Base-by-base conservation (phyloP, 2,888 invertebrate species). In the Neoscelio sp. region DNA sequence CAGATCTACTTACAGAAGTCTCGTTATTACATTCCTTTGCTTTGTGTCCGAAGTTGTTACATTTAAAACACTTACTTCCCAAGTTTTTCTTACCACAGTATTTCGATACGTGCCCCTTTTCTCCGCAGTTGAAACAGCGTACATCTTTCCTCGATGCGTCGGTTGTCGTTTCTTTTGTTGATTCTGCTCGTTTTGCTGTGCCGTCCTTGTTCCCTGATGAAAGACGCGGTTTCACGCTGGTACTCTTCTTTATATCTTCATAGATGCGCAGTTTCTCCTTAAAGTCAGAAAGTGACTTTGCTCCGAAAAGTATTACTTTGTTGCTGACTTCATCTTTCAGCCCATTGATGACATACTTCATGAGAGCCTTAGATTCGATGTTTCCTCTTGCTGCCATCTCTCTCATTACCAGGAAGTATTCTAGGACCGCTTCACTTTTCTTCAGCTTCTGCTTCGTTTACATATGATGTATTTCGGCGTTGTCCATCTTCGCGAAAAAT, bases 381-480 rank as follows among this genome's bases (percentile, higher is more conserved):
- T 7, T 35, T 4, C 62, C 62, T 6, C 48, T 23, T 1, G 62
- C 28, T 8, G 46, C 35, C 5, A 62, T 13, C 33, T 62, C 46
- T 23, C 33, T 62, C 62, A 62, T 62, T 7, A 28, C 23, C 8
- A 62, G 18, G 18, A 46, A 62, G 23, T 62, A 62, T 12, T 40
- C 62, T 6, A 44, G 17, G 28, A 60, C 60, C 2, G 44, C 26
- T 30, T 28, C 60, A 0, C 6, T 38, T 10, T 30, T 13, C 8
- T 30, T 15, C 10, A 52, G 28, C 13, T 52, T 52, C 2, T 30
- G 52, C 2, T 26, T 10, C 7, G 42, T 1, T 5, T 42, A 23
- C 33, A 56, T 30, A 12, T 33, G n/a, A 10, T 33, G 33, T 46
- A 26, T 30, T n/a, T n/a, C n/a, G n/a, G n/a, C n/a, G n/a, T n/a